Evolutionary conservation across 1,140 invertebrate genomes (phyloP).

Genomic region (Scaptomyza hsui): DNA sequence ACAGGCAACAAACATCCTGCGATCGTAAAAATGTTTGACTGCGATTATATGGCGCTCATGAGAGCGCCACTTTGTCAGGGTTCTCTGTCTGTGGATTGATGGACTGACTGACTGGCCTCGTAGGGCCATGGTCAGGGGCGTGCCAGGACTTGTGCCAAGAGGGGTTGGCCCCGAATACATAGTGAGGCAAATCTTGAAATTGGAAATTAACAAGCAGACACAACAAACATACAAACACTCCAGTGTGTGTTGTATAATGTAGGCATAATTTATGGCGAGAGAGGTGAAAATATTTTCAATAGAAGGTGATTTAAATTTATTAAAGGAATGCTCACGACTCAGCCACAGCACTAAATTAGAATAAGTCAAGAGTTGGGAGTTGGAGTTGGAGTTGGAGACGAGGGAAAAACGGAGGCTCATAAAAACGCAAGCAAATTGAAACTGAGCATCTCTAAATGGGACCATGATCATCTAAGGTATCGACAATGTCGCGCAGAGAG

Average conservation of each 20-base stretch:
- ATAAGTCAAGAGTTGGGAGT: constrained; percentile 50
- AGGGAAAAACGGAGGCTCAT: constrained; percentile 41
- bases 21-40: constrained; percentile 81
- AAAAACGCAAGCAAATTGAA: constrained; percentile 76
- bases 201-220: constrained; percentile 16
- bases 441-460: constrained; percentile 39
- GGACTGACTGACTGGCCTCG: constrained; percentile 19
- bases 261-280: constrained; percentile 70
- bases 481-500: constrained; percentile 47
- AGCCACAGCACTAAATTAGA: constrained; percentile 77
- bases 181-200: constrained; percentile 1
- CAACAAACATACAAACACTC: not conserved
- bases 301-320: constrained; percentile 83
- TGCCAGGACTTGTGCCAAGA: constrained; percentile 10
- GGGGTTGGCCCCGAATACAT: not conserved
- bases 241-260: constrained; percentile 22
- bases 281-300: constrained; percentile 83
- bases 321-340: constrained; percentile 80
- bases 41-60: constrained; percentile 79
- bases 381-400: not conserved
- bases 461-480: constrained; percentile 57
- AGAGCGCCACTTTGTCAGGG: constrained; percentile 73
- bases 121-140: constrained; percentile 10
- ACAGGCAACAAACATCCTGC: not conserved
- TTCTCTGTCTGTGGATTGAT: constrained; percentile 7